Percentiles rank a stretch among this genome's conserved stretches.
Evolutionary conservation across 2,797 vertebrate genomes (phyloP).

Genomic region (Girardinus metallicus): DNA sequence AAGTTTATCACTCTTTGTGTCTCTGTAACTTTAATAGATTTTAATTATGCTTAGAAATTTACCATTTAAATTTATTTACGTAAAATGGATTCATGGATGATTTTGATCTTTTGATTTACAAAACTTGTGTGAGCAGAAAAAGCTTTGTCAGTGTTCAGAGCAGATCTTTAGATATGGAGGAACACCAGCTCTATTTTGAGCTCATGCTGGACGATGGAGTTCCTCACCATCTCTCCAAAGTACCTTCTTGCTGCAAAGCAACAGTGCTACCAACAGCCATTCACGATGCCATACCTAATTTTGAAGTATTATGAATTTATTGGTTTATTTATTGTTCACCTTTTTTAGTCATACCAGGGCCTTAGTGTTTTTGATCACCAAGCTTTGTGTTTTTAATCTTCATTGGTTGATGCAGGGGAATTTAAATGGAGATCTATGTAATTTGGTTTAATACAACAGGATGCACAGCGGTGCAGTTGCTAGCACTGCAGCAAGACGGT

Average conservation of each 20-base stretch:
- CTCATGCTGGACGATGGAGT: neutral
- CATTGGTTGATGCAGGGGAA: no score
- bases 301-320: no score
- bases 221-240: neutral
- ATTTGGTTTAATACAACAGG: neutral
- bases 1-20: neutral
- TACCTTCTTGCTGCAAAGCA: neutral
- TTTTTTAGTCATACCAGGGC: no score
- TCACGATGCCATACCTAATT: neutral
- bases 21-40: neutral
- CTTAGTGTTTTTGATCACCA: no score
- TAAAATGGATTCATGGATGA: neutral
- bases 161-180: neutral
- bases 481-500: no score
- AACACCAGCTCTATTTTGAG: neutral
- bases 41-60: neutral
- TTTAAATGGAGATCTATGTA: no score
- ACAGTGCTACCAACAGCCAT: neutral
- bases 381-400: no score
- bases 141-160: neutral
- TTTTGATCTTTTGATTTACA: neutral
- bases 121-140: neutral
- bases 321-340: no score
- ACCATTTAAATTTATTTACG: neutral
- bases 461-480: neutral